Conservation (phyloP, 2,113 vertebrate species). For the Elachura formosa region DNA sequence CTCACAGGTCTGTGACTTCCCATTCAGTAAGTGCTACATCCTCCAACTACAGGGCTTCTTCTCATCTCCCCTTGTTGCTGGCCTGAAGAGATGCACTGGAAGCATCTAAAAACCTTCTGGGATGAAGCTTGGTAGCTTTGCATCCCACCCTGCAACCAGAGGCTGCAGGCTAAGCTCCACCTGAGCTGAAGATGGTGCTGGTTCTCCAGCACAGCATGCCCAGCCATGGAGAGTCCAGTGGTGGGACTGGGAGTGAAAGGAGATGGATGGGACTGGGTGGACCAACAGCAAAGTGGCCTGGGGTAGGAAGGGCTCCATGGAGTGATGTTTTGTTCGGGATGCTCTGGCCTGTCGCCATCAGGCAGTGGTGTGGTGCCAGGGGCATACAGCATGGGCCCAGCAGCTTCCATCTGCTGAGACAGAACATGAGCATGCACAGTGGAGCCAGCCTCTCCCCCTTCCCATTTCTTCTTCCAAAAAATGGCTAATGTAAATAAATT, state of each 20-base stretch:
- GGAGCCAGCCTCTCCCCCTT: not conserved
- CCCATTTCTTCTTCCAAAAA: constrained; percentile 20
- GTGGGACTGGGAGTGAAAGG: not conserved
- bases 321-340: not conserved
- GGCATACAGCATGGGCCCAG: not conserved
- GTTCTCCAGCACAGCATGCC: not conserved
- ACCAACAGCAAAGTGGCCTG: not conserved
- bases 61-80: accelerated
- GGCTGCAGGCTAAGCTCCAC: not conserved
- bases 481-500: constrained; percentile 57
- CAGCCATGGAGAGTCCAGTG: accelerated
- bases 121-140: not conserved
- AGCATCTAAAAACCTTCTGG: not conserved
- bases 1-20: not conserved
- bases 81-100: not conserved
- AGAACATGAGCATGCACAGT: constrained; percentile 9
- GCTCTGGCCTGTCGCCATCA: not conserved
- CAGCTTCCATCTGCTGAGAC: not conserved
- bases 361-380: not conserved
- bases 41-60: accelerated
- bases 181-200: not conserved
- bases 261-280: not conserved
- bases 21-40: too few relatives aligned
- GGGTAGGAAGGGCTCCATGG: not conserved
- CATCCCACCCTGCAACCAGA: not conserved